Conservation (phyloP, 2,888 invertebrate species). For the Oeneis ivallda region DNA sequence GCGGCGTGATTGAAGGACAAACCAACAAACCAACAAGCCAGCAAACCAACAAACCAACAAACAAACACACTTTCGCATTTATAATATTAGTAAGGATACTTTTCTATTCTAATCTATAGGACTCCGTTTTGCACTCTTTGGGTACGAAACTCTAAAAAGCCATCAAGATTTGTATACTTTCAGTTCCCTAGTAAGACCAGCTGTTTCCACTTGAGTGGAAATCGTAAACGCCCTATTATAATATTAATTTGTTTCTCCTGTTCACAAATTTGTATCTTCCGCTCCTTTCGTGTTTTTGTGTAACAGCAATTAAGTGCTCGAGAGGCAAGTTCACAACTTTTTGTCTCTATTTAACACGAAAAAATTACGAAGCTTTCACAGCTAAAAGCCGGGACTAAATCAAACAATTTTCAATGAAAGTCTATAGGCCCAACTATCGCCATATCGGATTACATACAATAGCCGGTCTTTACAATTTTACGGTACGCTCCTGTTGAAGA, state of each 20-base stretch:
- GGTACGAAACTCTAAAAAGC: no score
- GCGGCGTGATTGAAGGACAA: no score
- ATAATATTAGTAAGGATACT: no score
- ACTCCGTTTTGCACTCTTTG: no score
- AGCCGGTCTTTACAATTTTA: slow-evolving; percentile 58
- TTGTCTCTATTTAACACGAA: slow-evolving; percentile 37
- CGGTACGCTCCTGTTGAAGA: slow-evolving; percentile 32
- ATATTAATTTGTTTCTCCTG: slow-evolving; percentile 76
- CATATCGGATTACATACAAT: slow-evolving; percentile 73
- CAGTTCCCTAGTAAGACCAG: slow-evolving; percentile 45
- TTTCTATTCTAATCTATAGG: no score
- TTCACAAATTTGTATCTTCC: slow-evolving; percentile 74
- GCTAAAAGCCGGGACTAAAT: slow-evolving; percentile 53
- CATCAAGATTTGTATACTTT: background rate
- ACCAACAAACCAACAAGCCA: no score
- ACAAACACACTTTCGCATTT: no score
- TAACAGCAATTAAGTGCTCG: slow-evolving; percentile 36
- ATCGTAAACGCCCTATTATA: slow-evolving; percentile 46
- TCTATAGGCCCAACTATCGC: slow-evolving; percentile 67
- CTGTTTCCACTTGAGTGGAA: slow-evolving; percentile 68
- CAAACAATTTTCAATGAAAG: slow-evolving; percentile 67
- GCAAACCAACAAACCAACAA: no score
- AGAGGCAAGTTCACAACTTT: slow-evolving; percentile 35
- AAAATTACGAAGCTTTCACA: slow-evolving; percentile 44
- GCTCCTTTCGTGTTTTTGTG: slow-evolving; percentile 51